Evolutionary conservation across 2,888 invertebrate genomes (phyloP).

Genomic region (Sesia bembeciformis): DNA sequence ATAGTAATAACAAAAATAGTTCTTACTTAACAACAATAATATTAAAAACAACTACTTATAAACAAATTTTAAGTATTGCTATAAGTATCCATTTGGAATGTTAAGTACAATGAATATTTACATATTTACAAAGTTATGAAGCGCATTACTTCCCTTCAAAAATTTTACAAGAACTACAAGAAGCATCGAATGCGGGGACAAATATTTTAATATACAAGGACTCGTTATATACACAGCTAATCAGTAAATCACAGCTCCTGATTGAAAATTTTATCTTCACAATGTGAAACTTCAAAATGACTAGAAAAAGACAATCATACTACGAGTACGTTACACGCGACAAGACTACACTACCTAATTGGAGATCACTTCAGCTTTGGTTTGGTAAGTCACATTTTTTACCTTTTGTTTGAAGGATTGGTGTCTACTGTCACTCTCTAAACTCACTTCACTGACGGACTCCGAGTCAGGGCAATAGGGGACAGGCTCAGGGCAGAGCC

Average conservation of each 20-base stretch:
- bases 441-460: constrained; percentile 55
- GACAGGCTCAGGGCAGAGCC: constrained; percentile 26
- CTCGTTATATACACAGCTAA: constrained; percentile 40
- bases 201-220: constrained; percentile 19
- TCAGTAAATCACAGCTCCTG: constrained; percentile 68
- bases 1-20: too few relatives aligned
- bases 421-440: constrained; percentile 58
- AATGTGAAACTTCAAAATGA: not conserved
- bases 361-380: constrained; percentile 48
- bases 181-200: constrained; percentile 17
- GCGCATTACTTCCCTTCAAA: constrained; percentile 39
- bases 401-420: constrained; percentile 42
- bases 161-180: constrained; percentile 3
- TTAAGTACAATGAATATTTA: too few relatives aligned
- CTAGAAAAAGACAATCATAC: not conserved
- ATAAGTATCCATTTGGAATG: too few relatives aligned
- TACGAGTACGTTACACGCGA: not conserved
- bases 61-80: too few relatives aligned
- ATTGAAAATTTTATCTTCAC: constrained; percentile 32
- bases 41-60: too few relatives aligned
- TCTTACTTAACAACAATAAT: too few relatives aligned
- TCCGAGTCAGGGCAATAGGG: constrained; percentile 49
- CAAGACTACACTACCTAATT: constrained; percentile 16
- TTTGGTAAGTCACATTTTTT: constrained; percentile 60
- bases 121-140: constrained; percentile 17